These are phyloP conservation scores for Diplodus puntazzo DNA, from an alignment of 2,797 vertebrate species.

Conservation along the genomic window DNA sequence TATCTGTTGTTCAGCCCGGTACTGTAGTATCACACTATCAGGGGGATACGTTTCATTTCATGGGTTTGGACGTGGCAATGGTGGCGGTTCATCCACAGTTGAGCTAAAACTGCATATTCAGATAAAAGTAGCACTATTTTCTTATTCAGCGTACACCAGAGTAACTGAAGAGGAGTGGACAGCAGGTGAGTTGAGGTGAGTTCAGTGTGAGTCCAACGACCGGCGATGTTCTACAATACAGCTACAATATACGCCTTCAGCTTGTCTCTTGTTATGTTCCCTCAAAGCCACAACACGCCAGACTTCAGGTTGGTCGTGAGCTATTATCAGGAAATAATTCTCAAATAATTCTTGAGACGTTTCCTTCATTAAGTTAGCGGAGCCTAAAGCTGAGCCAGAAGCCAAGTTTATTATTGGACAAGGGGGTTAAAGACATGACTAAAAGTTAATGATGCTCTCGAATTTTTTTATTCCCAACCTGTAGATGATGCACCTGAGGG, in stretches of 20 bases:
- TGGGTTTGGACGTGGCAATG: neutral
- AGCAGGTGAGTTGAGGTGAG: neutral
- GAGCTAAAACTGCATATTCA: conserved; percentile 26
- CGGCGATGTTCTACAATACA: neutral
- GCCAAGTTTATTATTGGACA: too few species aligned
- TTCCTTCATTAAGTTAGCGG: too few species aligned
- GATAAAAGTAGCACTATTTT: conserved; percentile 6
- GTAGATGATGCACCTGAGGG: too few species aligned
- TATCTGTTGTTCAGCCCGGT: conserved; percentile 51
- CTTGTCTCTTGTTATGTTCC: conserved; percentile 7
- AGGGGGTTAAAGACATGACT: too few species aligned
- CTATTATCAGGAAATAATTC: conserved; percentile 6
- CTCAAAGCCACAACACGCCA: conserved; percentile 17
- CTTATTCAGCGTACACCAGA: conserved; percentile 2
- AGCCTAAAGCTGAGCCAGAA: too few species aligned
- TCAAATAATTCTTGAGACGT: neutral
- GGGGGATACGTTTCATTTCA: conserved; percentile 50
- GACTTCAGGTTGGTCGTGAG: neutral
- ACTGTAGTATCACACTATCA: conserved; percentile 36
- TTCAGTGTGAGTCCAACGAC: conserved; percentile 17
- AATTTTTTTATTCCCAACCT: too few species aligned
- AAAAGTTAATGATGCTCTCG: too few species aligned
- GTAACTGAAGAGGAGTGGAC: neutral
- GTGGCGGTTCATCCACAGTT: neutral
- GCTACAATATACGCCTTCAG: neutral